Evolutionary conservation across 2,888 invertebrate genomes (phyloP).

Genomic region (Mechanitis mazaeus): DNA sequence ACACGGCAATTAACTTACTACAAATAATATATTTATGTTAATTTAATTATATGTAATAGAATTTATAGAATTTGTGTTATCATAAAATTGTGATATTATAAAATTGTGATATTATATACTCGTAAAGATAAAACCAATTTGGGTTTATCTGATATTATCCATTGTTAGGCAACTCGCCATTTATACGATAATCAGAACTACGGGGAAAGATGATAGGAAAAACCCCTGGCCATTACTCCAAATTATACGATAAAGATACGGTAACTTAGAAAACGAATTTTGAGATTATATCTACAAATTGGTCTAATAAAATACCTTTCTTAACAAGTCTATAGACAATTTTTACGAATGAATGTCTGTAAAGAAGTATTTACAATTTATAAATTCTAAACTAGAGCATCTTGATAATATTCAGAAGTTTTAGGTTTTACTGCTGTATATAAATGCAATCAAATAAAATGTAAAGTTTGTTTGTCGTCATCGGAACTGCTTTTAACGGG

Average conservation of each 20-base stretch:
- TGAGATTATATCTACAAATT: slow-evolving; percentile 5
- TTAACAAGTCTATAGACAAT: neutral
- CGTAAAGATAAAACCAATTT: slow-evolving; percentile 3
- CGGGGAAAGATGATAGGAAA: neutral
- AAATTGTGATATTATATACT: neutral
- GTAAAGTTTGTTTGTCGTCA: neutral
- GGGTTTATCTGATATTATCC: neutral
- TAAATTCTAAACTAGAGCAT: too few relatives aligned
- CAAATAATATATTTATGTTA: too few relatives aligned
- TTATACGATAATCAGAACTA: slow-evolving; percentile 6
- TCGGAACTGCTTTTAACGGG: neutral
- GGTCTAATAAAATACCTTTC: slow-evolving; percentile 3
- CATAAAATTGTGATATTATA: too few relatives aligned
- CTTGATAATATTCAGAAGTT: too few relatives aligned
- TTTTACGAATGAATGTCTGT: neutral
- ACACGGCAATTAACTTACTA: too few relatives aligned
- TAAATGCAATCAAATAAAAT: neutral
- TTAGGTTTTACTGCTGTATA: neutral
- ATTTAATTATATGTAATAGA: too few relatives aligned
- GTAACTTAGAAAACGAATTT: slow-evolving; percentile 1
- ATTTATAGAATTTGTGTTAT: too few relatives aligned
- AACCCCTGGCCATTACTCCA: neutral
- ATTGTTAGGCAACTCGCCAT: slow-evolving; percentile 4
- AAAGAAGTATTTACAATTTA: too few relatives aligned
- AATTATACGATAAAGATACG: neutral